A percentile compares a stretch with the other conserved stretches of the same genome.
Conservation (phyloP, 1,140 invertebrate species). For the Drosophila rhopaloa region DNA sequence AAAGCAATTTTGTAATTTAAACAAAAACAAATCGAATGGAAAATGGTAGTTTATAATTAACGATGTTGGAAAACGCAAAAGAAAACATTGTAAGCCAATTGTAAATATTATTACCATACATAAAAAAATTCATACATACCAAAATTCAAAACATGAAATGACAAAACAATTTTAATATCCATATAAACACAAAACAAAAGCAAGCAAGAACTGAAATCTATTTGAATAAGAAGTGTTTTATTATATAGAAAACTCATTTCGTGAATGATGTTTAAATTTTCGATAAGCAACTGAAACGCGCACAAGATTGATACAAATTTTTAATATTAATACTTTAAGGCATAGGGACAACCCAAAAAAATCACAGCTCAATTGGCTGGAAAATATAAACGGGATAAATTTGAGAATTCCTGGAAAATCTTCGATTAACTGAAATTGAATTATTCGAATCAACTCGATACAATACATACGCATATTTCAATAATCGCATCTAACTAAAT, state of each 20-base stretch:
- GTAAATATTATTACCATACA: slow-evolving; percentile 38
- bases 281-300: slow-evolving; percentile 60
- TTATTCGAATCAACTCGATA: slow-evolving; percentile 34
- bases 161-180: slow-evolving; percentile 60
- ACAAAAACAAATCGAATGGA: slow-evolving; percentile 13
- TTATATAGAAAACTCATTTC: slow-evolving; percentile 53
- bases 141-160: background rate
- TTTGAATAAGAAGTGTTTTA: slow-evolving; percentile 56
- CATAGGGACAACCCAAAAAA: slow-evolving; percentile 27
- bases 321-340: slow-evolving; percentile 12
- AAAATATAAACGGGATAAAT: slow-evolving; percentile 1
- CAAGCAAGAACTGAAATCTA: slow-evolving; percentile 23
- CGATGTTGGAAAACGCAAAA: slow-evolving; percentile 3
- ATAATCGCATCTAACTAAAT: slow-evolving; percentile 46
- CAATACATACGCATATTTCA: slow-evolving; percentile 60
- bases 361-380: slow-evolving; percentile 32
- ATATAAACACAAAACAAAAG: slow-evolving; percentile 29
- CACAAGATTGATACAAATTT: slow-evolving; percentile 67
- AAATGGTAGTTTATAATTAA: slow-evolving; percentile 21
- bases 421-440: slow-evolving; percentile 23
- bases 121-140: slow-evolving; percentile 31
- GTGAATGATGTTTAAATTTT: slow-evolving; percentile 23
- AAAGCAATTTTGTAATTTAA: slow-evolving; percentile 63
- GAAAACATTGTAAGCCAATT: slow-evolving; percentile 7
- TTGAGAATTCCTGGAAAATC: slow-evolving; percentile 5